Conservation (phyloP, 2,113 vertebrate species). For the Halichoerus grypus region DNA sequence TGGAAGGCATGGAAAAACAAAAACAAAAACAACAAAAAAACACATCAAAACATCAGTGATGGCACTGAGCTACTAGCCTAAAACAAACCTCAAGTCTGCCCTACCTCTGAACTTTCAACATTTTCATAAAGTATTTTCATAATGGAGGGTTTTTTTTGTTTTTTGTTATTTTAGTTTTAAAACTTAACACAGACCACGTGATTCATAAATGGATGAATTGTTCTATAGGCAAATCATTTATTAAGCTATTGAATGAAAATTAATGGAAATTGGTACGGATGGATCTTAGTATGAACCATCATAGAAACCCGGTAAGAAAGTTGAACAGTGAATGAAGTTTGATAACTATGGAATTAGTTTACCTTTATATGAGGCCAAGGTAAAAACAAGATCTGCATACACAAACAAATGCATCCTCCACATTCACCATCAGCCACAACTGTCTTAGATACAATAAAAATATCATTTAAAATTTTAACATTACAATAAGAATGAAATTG, state of each 20-base stretch:
- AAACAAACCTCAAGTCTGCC: background rate
- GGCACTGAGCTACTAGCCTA: background rate
- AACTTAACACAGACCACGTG: background rate
- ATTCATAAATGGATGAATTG: background rate
- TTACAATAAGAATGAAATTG: background rate
- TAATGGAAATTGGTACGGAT: background rate
- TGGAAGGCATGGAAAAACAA: background rate
- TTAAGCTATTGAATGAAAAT: background rate
- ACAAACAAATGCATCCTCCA: background rate
- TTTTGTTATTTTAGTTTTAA: background rate
- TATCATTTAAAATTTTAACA: slow-evolving; percentile 1
- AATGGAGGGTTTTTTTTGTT: background rate
- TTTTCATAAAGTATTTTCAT: background rate
- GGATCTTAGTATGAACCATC: background rate
- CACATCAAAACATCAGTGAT: background rate
- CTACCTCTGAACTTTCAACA: background rate
- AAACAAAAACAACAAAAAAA: background rate
- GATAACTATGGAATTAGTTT: background rate
- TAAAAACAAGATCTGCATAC: background rate
- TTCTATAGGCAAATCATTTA: background rate
- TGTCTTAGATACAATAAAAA: background rate
- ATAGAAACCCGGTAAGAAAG: background rate
- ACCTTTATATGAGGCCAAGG: background rate
- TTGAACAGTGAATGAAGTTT: background rate
- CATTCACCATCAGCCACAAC: background rate